Conservation (phyloP, 2,797 vertebrate species). For the Setipinna tenuifilis region DNA sequence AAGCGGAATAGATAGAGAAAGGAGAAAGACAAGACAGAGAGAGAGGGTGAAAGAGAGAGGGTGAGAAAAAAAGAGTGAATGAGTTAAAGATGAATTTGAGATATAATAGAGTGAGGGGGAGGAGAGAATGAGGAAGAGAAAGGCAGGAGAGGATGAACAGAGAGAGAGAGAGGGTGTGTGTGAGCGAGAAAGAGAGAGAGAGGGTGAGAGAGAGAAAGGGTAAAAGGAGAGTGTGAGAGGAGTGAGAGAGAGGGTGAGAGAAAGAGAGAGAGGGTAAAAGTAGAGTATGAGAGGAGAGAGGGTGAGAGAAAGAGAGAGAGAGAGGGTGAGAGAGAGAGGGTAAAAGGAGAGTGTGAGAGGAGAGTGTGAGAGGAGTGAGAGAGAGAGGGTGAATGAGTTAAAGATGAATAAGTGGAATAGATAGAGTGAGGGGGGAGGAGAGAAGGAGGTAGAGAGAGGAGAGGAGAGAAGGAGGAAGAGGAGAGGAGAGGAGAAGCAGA, state of each 20-base stretch:
- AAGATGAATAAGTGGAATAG: too few relatives aligned
- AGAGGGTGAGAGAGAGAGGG: too few relatives aligned
- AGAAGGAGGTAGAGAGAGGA: constrained; percentile 29
- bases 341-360: constrained; percentile 41
- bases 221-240: too few relatives aligned
- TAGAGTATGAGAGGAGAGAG: constrained; percentile 31
- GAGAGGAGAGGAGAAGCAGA: constrained; percentile 28
- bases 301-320: constrained; percentile 32
- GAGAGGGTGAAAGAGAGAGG: neutral
- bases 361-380: constrained; percentile 33
- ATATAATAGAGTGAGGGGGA: constrained; percentile 45
- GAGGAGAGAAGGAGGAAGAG: constrained; percentile 44
- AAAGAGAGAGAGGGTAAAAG: too few relatives aligned
- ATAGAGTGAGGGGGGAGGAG: constrained; percentile 46
- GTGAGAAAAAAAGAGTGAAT: constrained; percentile 54
- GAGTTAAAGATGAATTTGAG: constrained; percentile 19
- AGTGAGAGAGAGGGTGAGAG: too few relatives aligned
- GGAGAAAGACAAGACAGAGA: neutral
- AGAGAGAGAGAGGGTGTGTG: neutral
- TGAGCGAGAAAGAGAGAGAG: too few relatives aligned
- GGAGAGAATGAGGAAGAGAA: constrained; percentile 28
- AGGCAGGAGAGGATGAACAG: constrained; percentile 56
- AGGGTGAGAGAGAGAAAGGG: too few relatives aligned
- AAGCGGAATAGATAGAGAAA: too few relatives aligned
- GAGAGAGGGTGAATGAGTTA: constrained; percentile 45